phyloP scores from a whole-genome alignment of 1,140 invertebrate genomes.

The Diabrotica virgifera region DNA sequence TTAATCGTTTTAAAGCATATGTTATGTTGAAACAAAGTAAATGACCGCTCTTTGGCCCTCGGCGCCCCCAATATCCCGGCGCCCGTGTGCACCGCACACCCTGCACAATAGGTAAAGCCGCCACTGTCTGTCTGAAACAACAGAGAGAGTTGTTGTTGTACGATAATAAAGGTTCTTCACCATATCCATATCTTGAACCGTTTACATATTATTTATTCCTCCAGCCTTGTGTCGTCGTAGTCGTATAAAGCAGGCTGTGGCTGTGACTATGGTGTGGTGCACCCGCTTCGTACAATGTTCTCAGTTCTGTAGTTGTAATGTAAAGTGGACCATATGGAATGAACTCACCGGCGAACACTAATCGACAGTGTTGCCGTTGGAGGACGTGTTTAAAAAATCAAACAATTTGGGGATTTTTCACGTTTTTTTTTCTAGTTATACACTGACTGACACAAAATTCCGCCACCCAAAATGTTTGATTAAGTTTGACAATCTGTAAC shows the following conservation, averaged over 20 bases:
- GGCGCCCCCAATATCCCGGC: too few species aligned
- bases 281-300: background rate
- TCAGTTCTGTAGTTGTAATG: background rate
- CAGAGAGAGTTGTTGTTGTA: background rate
- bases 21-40: too few species aligned
- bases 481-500: too few species aligned
- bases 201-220: constrained; percentile 3
- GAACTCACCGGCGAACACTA: constrained; percentile 7
- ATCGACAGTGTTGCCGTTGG: background rate
- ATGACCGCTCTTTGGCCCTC: too few species aligned
- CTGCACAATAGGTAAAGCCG: too few species aligned
- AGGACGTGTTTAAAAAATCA: background rate
- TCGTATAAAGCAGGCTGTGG: background rate
- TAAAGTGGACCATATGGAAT: constrained; percentile 21
- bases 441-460: too few species aligned
- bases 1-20: too few species aligned
- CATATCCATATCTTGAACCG: background rate
- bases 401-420: background rate
- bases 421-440: too few species aligned
- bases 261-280: background rate
- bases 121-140: background rate
- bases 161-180: background rate
- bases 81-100: too few species aligned
- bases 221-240: background rate
- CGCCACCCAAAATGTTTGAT: too few species aligned